These are phyloP conservation scores for Catagonus wagneri DNA, from an alignment of 2,113 vertebrate species.

Conservation along the genomic window DNA sequence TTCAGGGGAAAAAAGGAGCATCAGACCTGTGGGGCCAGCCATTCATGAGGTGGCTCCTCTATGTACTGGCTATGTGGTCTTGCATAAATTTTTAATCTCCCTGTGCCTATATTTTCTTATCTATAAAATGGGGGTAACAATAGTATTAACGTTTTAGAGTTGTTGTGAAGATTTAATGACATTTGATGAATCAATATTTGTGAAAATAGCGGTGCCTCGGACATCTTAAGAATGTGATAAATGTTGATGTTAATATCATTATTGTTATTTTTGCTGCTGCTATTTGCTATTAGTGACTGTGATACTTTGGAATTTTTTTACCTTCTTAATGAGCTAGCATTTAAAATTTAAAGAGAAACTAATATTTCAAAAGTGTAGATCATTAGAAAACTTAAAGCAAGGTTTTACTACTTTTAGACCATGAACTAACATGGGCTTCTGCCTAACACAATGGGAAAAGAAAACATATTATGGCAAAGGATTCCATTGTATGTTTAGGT, in stretches of 20 bases:
- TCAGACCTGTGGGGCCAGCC: neutral
- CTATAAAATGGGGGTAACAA: neutral
- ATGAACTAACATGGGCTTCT: neutral
- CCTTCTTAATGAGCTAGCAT: slow-evolving; percentile 12
- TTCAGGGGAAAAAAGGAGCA: neutral
- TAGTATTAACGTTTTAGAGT: neutral
- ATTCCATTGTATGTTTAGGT: slow-evolving; percentile 15
- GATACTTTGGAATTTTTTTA: slow-evolving; percentile 33
- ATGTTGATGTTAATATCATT: neutral
- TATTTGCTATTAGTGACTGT: neutral
- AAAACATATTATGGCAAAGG: neutral
- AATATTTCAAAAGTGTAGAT: slow-evolving; percentile 20
- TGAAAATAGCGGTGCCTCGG: neutral
- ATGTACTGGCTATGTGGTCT: neutral
- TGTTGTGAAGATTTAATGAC: neutral
- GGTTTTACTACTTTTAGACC: slow-evolving; percentile 22
- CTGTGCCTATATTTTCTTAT: slow-evolving; percentile 42
- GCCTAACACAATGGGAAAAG: neutral
- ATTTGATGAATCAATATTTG: neutral
- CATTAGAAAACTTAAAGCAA: neutral
- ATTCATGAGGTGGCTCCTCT: neutral
- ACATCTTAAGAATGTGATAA: neutral
- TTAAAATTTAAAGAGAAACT: slow-evolving; percentile 51
- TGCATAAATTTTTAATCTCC: neutral
- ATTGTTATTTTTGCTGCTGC: neutral